These are phyloP conservation scores for Halichoerus grypus DNA, from an alignment of 2,113 vertebrate genomes.

Conservation along the genomic window DNA sequence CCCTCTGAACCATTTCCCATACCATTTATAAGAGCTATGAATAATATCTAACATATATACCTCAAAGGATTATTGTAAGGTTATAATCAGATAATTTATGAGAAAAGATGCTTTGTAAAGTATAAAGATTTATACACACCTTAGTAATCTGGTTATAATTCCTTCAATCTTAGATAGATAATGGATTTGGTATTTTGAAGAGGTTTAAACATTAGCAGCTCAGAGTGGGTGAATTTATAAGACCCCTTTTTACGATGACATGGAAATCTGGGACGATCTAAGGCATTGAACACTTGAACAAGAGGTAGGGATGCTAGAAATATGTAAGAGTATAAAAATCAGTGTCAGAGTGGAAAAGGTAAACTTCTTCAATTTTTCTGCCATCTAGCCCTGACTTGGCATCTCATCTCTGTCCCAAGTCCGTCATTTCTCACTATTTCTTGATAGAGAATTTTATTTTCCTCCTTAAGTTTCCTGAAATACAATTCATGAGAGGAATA, in stretches of 20 bases:
- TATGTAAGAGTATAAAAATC: background rate
- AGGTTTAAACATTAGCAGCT: background rate
- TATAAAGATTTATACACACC: background rate
- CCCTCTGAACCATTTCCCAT: background rate
- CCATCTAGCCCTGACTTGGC: background rate
- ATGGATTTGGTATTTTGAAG: background rate
- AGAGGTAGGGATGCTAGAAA: background rate
- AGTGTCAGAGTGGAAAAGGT: background rate
- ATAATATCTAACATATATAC: background rate
- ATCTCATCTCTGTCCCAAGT: background rate
- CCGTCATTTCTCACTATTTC: background rate
- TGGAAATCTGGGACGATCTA: background rate
- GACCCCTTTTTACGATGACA: background rate
- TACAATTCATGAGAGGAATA: background rate
- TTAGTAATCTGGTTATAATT: constrained; percentile 18
- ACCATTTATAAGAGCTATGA: background rate
- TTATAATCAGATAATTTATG: background rate
- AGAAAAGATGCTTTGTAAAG: background rate
- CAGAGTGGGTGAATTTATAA: background rate
- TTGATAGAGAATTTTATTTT: background rate
- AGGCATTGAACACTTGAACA: background rate
- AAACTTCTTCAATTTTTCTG: background rate
- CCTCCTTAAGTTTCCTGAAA: background rate
- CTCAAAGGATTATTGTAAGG: background rate
- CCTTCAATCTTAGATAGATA: background rate